Base-by-base conservation (phyloP, 1,140 invertebrate species). In the Lucilia sericata region DNA sequence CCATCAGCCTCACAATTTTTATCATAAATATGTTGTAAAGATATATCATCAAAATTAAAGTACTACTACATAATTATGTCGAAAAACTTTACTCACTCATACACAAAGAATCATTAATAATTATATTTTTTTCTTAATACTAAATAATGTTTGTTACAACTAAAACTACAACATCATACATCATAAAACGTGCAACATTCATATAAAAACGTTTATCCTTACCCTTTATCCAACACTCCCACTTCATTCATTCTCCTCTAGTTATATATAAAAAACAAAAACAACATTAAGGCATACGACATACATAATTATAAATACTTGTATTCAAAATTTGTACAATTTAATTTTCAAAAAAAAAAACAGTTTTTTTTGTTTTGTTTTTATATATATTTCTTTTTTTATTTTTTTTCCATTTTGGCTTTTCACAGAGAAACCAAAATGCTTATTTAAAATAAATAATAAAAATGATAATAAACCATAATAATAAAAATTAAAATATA, bases 361-460 rank as follows among this genome's bases (percentile, higher is more conserved):
- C 36, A 36, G 51, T n/a, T 70, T 70, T 70, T 19, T 21, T 70
- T 25, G 7, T 70, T 9, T 70, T 70, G 0, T 7, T 25, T 70
- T 70, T 25, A 25, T 21, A 55, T n/a, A 55, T 55, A 55, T n/a
- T 2, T n/a, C 2, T 55, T 0, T 21, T 70, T 70, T 70, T 25
- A 25, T 21, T 25, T 25, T 70, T 70, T 21, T 5, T 21, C 9
- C 21, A 70, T 70, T 70, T 70, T 70, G 65, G 65, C 65, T 70
- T 70, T 70, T 70, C 65, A 19, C 5, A 70, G 65, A 70, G 65
- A 70, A 70, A 70, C 65, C 65, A 70, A 70, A 70, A 70, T 70
- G 21, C 65, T 70, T 70, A 70, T 70, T 70, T 70, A 70, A 70
- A 70, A 70, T 70, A 70, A 70, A 70, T 70, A 70, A 70, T 12